Base-by-base conservation (phyloP, 2,888 invertebrate species). In the Parascotia fuliginaria region DNA sequence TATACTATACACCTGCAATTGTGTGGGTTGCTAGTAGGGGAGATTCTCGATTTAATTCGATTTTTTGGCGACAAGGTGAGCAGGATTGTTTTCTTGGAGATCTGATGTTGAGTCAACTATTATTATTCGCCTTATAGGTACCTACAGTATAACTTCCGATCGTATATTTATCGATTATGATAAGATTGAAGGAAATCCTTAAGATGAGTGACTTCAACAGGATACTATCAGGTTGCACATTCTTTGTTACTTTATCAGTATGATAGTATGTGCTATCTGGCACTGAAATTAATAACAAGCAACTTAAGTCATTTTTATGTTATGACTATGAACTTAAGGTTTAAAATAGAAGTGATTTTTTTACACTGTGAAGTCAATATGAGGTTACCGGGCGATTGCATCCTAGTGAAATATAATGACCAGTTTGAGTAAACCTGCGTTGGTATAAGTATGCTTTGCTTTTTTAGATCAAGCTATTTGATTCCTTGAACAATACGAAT, bases 91-190 rank as follows among this genome's bases (percentile, higher is more conserved):
- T 44, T 41, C 50, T 50, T 44, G 24, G 52, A 70, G 81, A n/a
- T n/a, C n/a, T n/a, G n/a, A 77, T 51, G 58, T 61, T 83, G 80
- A 83, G 54, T 81, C 81, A 81, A 54, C 51, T 37, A 38, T 43
- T 34, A 39, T 50, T 48, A 56, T 70, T 66, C 67, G 68, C 46
- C 62, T 7, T 7, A 7, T 65, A 73, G 68, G 40, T 41, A 42
- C 27, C 4, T 31, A 13, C 12, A 49, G 71, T 77, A 79, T 75
- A 73, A 82, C 79, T 83, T 86, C 85, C 81, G 82, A 82, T 82
- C 75, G 65, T 59, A 69, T 68, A 65, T 57, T 62, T 56, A 72
- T 70, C 58, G 67, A 67, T 69, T 60, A 60, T 45, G 44, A 49
- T 55, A 51, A 50, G 50, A 55, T 47, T 40, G 39, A 27, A 54